Conservation (phyloP, 2,888 invertebrate species). For the Lochmaea crataegi region DNA sequence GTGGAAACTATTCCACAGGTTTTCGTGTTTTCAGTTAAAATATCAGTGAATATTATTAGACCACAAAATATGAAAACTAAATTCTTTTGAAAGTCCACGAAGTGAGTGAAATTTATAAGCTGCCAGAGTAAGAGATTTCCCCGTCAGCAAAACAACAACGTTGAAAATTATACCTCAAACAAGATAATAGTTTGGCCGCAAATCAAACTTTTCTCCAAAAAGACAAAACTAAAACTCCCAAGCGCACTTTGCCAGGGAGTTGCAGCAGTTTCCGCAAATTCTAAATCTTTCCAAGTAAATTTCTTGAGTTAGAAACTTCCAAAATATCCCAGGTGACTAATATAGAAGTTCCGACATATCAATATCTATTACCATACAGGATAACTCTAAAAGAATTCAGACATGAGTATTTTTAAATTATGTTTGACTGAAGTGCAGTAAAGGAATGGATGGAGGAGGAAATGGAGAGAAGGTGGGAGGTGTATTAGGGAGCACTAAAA, state of each 20-base stretch:
- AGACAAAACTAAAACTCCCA: constrained; percentile 8
- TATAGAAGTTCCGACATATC: not conserved
- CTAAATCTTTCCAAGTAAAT: constrained; percentile 6
- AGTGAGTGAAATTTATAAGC: constrained; percentile 1
- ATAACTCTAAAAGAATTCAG: not conserved
- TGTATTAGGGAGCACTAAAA: too few relatives aligned
- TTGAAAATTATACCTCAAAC: constrained; percentile 9
- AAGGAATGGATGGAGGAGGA: too few relatives aligned
- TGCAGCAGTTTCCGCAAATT: constrained; percentile 1
- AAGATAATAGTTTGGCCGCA: constrained; percentile 14
- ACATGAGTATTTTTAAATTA: not conserved
- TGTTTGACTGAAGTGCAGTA: not conserved
- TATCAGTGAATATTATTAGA: too few relatives aligned
- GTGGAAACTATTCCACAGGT: not conserved
- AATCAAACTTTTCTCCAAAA: constrained; percentile 15
- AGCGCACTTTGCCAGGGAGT: constrained; percentile 4
- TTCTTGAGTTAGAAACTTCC: not conserved
- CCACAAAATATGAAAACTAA: not conserved
- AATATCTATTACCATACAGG: not conserved
- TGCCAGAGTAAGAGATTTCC: not conserved
- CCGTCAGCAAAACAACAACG: constrained; percentile 6
- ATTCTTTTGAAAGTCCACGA: not conserved
- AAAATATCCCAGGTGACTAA: not conserved
- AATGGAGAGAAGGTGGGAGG: too few relatives aligned
- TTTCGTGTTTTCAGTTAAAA: too few relatives aligned